Evolutionary conservation across 1,140 invertebrate genomes (phyloP), one percentile per base, ranked within the genome.

Genomic region (Heliconius hermathena): DNA sequence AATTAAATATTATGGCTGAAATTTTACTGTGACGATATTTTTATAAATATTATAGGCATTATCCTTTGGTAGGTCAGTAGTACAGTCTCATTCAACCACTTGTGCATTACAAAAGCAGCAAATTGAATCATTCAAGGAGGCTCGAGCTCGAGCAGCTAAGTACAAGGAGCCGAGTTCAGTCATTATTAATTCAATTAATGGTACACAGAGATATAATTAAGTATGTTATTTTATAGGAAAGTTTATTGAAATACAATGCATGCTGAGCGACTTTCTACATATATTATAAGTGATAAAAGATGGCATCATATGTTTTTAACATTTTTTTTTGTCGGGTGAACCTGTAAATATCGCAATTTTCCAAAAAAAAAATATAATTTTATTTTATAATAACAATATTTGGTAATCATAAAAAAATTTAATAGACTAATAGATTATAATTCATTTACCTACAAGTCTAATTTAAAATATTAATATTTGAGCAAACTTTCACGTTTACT

Each of bases 131-230:
- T 82, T 73, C 77, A 66, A 83, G 74, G 60, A 57, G 38, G 70
- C 77, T 79, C 46, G 75, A 78, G 76, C 80, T 79, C 77, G 76
- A 49, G 66, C 66, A 36, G 41, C 36, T 49, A 54, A 46, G 22
- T 81, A 49, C 46, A 41, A 81, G 60, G 60, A 66, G 22, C 77
- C 77, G 78, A 71, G 79, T 52, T 81, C 79, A 81, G 29, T 81
- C 83, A 81, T 80, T 79, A 88, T 82, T 85, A 86, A 86, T 86
- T 83, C 80, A 85, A 86, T 86, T 84, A 84, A 80, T 75, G 66
- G 71, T 76, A 78, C 82, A 83, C 81, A 84, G 82, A 85, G 80
- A 80, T 76, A 84, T 82, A 86, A 84, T 82, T 78, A 72, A n/a
- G 60, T 20, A 71, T 22, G n/a, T 57, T 66, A 66, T 66, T 66